Evolutionary conservation across 2,888 invertebrate species (phyloP).

Genomic region (Drosophila phalerata): DNA sequence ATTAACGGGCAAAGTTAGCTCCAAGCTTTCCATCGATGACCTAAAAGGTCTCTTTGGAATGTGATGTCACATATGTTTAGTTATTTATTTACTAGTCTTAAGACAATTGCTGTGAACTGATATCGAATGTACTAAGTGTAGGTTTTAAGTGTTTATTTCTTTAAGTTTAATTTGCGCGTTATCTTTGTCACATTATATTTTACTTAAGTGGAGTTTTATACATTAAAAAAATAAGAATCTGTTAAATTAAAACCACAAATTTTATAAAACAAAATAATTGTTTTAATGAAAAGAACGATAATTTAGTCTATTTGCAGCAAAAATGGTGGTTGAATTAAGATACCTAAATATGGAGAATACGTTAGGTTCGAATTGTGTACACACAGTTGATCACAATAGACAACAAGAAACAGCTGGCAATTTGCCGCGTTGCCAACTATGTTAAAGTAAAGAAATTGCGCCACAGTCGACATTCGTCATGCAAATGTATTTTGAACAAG

Average conservation of each 20-base stretch:
- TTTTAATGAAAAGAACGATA: neutral
- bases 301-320: neutral
- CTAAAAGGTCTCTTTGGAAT: slow-evolving; percentile 90
- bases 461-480: slow-evolving; percentile 3
- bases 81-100: neutral
- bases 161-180: neutral
- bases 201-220: neutral
- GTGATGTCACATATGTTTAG: slow-evolving; percentile 59
- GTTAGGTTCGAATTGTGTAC: too few species aligned
- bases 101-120: neutral
- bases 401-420: slow-evolving; percentile 1
- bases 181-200: neutral
- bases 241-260: neutral
- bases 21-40: slow-evolving; percentile 92
- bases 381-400: neutral
- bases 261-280: neutral
- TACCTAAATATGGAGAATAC: too few species aligned
- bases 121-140: neutral
- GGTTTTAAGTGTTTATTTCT: neutral
- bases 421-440: slow-evolving; percentile 2
- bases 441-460: slow-evolving; percentile 16
- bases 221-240: neutral
- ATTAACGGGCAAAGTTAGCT: slow-evolving; percentile 89
- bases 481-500: slow-evolving; percentile 26
- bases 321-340: neutral